These are phyloP conservation scores for Caenorhabditis sulstoni DNA, from an alignment of 2,888 invertebrate genomes.

Conservation along the genomic window DNA sequence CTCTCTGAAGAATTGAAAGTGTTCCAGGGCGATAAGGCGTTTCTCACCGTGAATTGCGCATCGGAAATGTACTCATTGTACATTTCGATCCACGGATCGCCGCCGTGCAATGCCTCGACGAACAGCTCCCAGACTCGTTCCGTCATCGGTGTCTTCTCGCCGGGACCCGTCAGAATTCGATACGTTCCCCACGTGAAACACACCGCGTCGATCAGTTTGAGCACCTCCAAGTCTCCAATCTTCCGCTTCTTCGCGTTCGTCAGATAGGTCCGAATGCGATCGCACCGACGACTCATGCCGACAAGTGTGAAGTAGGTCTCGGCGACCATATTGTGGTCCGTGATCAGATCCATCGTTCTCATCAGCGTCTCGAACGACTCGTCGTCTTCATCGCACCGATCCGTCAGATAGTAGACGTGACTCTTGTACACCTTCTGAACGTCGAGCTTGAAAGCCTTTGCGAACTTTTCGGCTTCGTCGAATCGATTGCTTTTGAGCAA, in stretches of 20 bases:
- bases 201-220: conserved; percentile 36
- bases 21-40: too few relatives aligned
- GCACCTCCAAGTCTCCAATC: conserved; percentile 59
- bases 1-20: conserved; percentile 51
- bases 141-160: neutral
- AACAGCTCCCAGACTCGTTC: conserved; percentile 56
- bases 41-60: conserved; percentile 28
- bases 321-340: conserved; percentile 62
- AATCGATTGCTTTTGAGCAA: conserved; percentile 55
- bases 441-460: conserved; percentile 62
- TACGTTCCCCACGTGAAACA: conserved; percentile 64
- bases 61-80: conserved; percentile 42
- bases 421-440: conserved; percentile 56
- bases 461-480: conserved; percentile 69
- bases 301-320: conserved; percentile 60
- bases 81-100: conserved; percentile 53
- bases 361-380: conserved; percentile 54
- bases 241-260: conserved; percentile 53
- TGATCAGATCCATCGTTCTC: conserved; percentile 57
- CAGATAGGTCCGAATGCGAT: conserved; percentile 58
- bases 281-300: conserved; percentile 53
- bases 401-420: conserved; percentile 48
- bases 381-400: conserved; percentile 44
- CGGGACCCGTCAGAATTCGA: conserved; percentile 53
- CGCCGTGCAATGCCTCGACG: conserved; percentile 59